Evolutionary conservation across 1,140 invertebrate genomes (phyloP), one percentile per base, ranked within the genome.

Genomic region (Coboldia fuscipes): DNA sequence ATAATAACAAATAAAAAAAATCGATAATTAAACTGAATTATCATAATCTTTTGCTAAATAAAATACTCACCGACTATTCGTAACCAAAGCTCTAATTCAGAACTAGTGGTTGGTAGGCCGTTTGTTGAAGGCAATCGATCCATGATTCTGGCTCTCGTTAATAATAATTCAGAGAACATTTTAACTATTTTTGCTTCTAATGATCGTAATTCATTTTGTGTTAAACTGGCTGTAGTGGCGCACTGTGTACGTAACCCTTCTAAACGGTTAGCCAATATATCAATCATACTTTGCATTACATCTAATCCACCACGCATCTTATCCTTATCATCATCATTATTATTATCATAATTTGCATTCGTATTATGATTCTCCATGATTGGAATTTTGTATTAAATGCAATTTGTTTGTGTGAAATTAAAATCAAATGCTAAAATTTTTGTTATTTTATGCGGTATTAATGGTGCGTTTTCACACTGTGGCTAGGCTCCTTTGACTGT

Each of bases 141-240:
- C 16, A 62, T 50, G 47, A 82, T 64, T 54, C 76, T 72, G 37
- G 71, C 63, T 58, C 90, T 92, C 15, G 75, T 81, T 34, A 89
- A 69, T 43, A 94, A 61, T 64, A 93, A 80, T 38, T 76, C 72
- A 22, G 86, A 85, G 52, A 92, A 94, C 42, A 92, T 65, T 55
- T 89, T 88, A 38, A 96, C 79, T 35, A 97, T 57, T 58, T 97
- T 97, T 20, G 80, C 84, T 75, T 94, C 90, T 30, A 92, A 61
- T 33, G 79, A 84, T 42, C 86, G 68, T 47, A 94, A 94, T 70
- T 94, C 88, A 51, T 92, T 82, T 52, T 92, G 85, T 26, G 88
- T 94, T 40, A 96, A 65, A 57, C 86, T 82, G 29, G 78, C 82
- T 54, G 75, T 86, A 33, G 84, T 85, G 15, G 78, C 76, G 63